Evolutionary conservation across 2,888 invertebrate species (phyloP).

Genomic region (Drosophila austrosaltans): DNA sequence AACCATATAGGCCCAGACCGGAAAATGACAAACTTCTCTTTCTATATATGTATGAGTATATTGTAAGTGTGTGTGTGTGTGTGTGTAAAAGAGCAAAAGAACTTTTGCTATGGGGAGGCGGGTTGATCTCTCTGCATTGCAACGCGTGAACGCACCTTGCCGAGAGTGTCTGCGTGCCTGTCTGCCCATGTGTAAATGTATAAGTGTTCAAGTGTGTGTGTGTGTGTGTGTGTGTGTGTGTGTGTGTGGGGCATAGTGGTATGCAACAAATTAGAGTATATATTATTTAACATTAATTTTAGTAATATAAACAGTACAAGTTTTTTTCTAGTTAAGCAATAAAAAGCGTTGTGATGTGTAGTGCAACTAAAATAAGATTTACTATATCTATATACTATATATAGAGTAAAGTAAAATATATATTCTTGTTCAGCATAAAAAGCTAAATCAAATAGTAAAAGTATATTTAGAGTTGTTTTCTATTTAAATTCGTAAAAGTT

Average conservation of each 20-base stretch:
- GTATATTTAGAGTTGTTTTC: too few species aligned
- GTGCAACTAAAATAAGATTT: too few species aligned
- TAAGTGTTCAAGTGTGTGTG: neutral
- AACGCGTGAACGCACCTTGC: slow-evolving; percentile 78
- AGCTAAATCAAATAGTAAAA: too few species aligned
- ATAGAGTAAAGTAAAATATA: too few species aligned
- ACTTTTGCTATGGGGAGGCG: neutral
- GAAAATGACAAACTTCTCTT: slow-evolving; percentile 42
- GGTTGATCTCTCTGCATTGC: slow-evolving; percentile 61
- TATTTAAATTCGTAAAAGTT: too few species aligned
- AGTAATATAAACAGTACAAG: too few species aligned
- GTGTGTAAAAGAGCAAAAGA: neutral
- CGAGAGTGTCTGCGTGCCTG: slow-evolving; percentile 27
- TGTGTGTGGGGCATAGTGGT: slow-evolving; percentile 5
- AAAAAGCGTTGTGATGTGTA: too few species aligned
- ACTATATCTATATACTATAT: too few species aligned
- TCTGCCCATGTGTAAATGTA: slow-evolving; percentile 19
- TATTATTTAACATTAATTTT: too few species aligned
- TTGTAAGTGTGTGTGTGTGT: slow-evolving; percentile 13
- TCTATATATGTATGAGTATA: slow-evolving; percentile 10
- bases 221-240: slow-evolving; percentile 1
- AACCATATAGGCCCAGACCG: slow-evolving; percentile 15
- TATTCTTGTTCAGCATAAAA: too few species aligned
- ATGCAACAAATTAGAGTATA: neutral
- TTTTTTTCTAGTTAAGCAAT: too few species aligned